Evolutionary conservation across 2,888 invertebrate species (phyloP).

Genomic region (Harpalus rufipes): DNA sequence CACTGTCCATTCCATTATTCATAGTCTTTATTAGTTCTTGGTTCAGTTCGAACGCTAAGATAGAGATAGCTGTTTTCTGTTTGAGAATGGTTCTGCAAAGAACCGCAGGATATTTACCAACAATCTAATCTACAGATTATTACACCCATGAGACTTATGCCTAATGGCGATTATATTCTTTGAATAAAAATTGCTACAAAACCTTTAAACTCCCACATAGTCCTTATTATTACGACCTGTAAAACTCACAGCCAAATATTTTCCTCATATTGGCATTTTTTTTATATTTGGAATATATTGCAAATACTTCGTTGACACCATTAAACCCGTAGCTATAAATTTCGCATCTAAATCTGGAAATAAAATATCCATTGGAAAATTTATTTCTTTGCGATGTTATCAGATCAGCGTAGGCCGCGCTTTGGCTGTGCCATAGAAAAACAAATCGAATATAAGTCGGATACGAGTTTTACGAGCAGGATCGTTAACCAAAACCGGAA

Average conservation of each 20-base stretch:
- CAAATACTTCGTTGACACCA: slow-evolving; percentile 22
- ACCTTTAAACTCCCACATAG: no score
- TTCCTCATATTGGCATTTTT: background rate
- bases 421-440: slow-evolving; percentile 12
- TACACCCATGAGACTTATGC: no score
- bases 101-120: no score
- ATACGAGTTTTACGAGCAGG: slow-evolving; percentile 61
- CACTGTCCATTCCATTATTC: no score
- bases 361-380: slow-evolving; percentile 42
- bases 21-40: no score
- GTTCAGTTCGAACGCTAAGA: no score
- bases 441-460: slow-evolving; percentile 58
- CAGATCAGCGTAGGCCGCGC: background rate
- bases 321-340: slow-evolving; percentile 36
- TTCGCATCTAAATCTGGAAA: slow-evolving; percentile 35
- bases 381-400: slow-evolving; percentile 37
- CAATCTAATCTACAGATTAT: no score
- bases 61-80: no score
- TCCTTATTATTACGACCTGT: no score
- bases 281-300: slow-evolving; percentile 21
- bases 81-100: no score
- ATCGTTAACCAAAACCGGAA: slow-evolving; percentile 65
- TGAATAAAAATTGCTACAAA: no score
- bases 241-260: background rate
- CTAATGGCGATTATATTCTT: no score